Base-by-base conservation (phyloP, 2,888 invertebrate species). In the Mallateleia sp. region DNA sequence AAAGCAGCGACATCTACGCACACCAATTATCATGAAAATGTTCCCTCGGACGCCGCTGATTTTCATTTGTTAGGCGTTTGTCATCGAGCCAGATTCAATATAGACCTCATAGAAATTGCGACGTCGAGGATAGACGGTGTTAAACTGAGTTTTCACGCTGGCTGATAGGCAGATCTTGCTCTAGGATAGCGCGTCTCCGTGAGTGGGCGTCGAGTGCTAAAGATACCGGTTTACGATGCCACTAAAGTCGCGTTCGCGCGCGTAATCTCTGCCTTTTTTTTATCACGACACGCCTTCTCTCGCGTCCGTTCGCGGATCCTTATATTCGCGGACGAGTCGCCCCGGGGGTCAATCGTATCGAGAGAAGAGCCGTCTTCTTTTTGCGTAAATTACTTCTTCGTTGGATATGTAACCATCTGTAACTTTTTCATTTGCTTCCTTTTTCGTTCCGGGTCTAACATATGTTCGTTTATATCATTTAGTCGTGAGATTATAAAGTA, bases 181-280 rank as follows among this genome's bases (percentile, higher is more conserved):
- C 92, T 92, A 92, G 91, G 93, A 93, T 93, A 92, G 91, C 91
- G 91, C 85, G 86, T 85, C 84, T 69, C 79, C 69, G 82, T 85
- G 84, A 85, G 90, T 89, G 91, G 92, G 92, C 90, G 92, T 91
- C 74, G 87, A 90, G 92, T 88, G 93, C 92, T 94, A 93, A 93
- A 94, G 93, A 94, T 94, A 94, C 93, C 93, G 93, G 93, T 94
- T 94, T 94, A 95, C 93, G 94, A 94, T 92, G 93, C 93, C 93
- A 94, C 94, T 94, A 94, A 93, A 94, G 90, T 93, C 91, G 92
- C 92, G 90, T 92, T 92, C 93, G 91, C 89, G 91, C 89, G 93
- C 92, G 92, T 93, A 93, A 94, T 93, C 93, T 93, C 88, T 88
- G 87, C 87, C 87, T n/a, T 91, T 90, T 89, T 91, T 90, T 90